These are phyloP conservation scores for Gambusia yucatana DNA, from an alignment of 2,797 vertebrate genomes.

Conservation along the genomic window DNA sequence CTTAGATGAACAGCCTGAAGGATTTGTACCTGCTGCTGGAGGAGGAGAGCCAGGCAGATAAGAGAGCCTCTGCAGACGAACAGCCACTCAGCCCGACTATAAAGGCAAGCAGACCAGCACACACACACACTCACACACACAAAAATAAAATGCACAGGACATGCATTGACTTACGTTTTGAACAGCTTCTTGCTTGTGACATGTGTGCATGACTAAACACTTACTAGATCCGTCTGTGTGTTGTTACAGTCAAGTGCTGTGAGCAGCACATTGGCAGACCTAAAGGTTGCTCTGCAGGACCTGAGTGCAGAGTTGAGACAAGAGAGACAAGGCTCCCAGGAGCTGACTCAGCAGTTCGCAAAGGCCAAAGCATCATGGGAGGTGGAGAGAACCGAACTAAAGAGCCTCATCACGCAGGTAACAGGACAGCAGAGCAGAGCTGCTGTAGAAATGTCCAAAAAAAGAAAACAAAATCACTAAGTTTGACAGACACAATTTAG, in stretches of 20 bases:
- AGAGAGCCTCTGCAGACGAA: conserved; percentile 79
- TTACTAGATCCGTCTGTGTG: not conserved
- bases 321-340: conserved; percentile 89
- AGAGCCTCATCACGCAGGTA: conserved; percentile 90
- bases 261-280: conserved; percentile 90
- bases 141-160: not conserved
- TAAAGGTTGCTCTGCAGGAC: conserved; percentile 92
- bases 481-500: not conserved
- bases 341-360: conserved; percentile 97
- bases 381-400: conserved; percentile 91
- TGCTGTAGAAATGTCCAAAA: not conserved
- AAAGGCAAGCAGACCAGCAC: conserved; percentile 57
- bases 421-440: not conserved
- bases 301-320: conserved; percentile 91
- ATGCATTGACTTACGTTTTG: not conserved
- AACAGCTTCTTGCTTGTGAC: not conserved
- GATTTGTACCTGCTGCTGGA: conserved; percentile 93
- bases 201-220: not conserved
- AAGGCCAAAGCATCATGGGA: conserved; percentile 98
- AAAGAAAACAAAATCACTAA: not conserved
- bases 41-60: conserved; percentile 91
- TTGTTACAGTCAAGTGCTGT: conserved; percentile 85
- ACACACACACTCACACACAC: not conserved
- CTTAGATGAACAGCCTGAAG: conserved; percentile 94
- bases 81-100: conserved; percentile 83